phyloP scores from a whole-genome alignment of 2,797 vertebrate genomes.

The Helicolenus hilgendorfi region DNA sequence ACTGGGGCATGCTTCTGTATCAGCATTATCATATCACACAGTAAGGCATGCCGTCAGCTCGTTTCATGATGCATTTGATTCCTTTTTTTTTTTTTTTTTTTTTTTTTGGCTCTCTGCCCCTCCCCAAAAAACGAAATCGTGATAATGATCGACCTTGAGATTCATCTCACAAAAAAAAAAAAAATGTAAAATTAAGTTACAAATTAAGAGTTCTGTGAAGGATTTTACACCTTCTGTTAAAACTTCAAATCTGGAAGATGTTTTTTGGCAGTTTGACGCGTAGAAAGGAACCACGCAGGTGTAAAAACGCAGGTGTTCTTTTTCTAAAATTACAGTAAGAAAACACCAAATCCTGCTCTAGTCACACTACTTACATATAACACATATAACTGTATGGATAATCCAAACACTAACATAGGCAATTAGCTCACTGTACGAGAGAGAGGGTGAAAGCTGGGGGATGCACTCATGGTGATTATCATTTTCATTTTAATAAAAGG shows the following conservation, averaged over 20 bases:
- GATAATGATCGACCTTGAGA: neutral
- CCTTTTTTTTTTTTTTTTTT: neutral
- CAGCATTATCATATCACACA: conserved; percentile 76
- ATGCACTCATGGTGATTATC: conserved; percentile 71
- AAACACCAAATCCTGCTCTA: neutral
- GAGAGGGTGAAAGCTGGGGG: conserved; percentile 66
- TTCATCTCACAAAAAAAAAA: neutral
- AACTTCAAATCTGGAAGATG: neutral
- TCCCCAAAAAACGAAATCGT: neutral
- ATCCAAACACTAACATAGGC: conserved; percentile 53
- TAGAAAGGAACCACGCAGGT: neutral
- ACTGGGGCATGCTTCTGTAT: conserved; percentile 61
- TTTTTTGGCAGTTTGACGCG: neutral
- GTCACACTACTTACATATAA: neutral
- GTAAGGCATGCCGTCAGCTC: conserved; percentile 58
- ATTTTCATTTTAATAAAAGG: conserved; percentile 84
- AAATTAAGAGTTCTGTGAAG: neutral
- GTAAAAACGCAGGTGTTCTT: neutral
- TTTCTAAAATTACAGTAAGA: neutral
- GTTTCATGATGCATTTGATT: conserved; percentile 49
- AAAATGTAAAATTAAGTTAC: neutral
- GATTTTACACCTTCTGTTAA: conserved; percentile 18
- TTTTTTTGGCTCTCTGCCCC: neutral
- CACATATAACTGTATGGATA: conserved; percentile 29
- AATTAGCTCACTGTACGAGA: conserved; percentile 79